Evolutionary conservation across 2,888 invertebrate species (phyloP), one percentile per base, ranked within the genome.

Genomic region (Onthophagus sagittarius): DNA sequence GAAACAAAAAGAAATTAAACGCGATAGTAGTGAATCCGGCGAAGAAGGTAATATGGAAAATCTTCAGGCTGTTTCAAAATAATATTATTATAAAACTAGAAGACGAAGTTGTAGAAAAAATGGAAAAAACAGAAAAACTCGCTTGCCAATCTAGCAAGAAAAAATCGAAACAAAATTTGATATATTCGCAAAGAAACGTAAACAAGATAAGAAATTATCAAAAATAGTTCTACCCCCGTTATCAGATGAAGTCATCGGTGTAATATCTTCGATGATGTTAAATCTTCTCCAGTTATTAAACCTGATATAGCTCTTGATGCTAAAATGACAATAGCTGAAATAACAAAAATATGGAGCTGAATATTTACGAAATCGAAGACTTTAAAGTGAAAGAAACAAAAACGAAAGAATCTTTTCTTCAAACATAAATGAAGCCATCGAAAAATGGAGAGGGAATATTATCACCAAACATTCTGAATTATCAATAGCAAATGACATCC

Each of bases 291-390:
- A n/a, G 65, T 73, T 67, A 69, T 73, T 6, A 73, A 73, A 62
- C 69, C 73, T 14, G 71, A 73, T 39, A 71, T 73, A 11, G 67
- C 32, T 39, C 14, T 73, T 33, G 71, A 73, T 63, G 74, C 65
- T 32, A 72, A 72, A 70, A 72, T 74, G 72, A 74, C 70, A 14
- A 72, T 71, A 13, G 72, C 71, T 39, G 72, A 74, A 70, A 72
- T 74, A 32, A 74, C 72, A 72, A 74, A 70, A 72, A 64, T 7
- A 69, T 63, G 7, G 72, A 72, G 31, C 72, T 70, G 7, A 79
- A 80, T n/a, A 77, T 82, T 2, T 80, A 84, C 15, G 82, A 84
- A 78, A 80, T 81, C 65, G 82, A 81, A 74, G 83, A 84, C 70
- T 84, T 83, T 76, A 81, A 82, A 0, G 79, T 76, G 15, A 81